Base-by-base conservation (phyloP, 2,797 vertebrate genomes). In the Neosilurus mollespiculum region DNA sequence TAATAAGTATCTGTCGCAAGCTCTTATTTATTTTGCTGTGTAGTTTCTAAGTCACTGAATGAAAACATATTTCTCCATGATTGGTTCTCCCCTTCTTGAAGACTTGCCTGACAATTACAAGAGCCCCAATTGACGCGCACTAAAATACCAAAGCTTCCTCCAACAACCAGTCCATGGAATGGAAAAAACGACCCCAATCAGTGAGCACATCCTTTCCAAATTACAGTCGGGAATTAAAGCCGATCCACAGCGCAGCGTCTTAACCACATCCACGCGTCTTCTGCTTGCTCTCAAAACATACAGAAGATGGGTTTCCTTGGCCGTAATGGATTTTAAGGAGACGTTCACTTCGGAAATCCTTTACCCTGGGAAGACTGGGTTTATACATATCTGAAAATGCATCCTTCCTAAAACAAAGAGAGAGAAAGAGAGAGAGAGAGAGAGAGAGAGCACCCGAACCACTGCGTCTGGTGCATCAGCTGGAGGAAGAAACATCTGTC, bases 401-500 rank as follows among this genome's bases (percentile, higher is more conserved):
- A 73, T 49, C 7, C 43, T 67, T 66, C 22, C 22, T 70, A 34
- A 62, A 81, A 81, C 26, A 56, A 11, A 58, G 56, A 58, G 56
- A 58, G 56, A 58, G 56, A 58, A 11, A 58, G 56, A 58, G 56
- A 58, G 56, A 58, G 56, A 58, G 12, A 58, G 56, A 81, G 34
- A 20, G 22, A 81, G 15, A 66, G 64, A 26, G 24, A 24, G 65
- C 58, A 81, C 80, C 72, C 56, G 75, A 62, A 70, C 54, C 34
- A 62, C 58, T 71, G 64, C 26, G 56, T 70, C n/a, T 61, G 65
- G 49, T 49, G 84, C 84, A 64, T 78, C 56, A 77, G 80, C 66
- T 72, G 81, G 30, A 51, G 49, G 69, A 51, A 72, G 76, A 51
- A 82, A 80, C 80, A 82, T 85, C 84, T 79, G 56, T 67, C 81